phyloP scores from a whole-genome alignment of 2,797 vertebrate species.

The Meda fulgida region DNA sequence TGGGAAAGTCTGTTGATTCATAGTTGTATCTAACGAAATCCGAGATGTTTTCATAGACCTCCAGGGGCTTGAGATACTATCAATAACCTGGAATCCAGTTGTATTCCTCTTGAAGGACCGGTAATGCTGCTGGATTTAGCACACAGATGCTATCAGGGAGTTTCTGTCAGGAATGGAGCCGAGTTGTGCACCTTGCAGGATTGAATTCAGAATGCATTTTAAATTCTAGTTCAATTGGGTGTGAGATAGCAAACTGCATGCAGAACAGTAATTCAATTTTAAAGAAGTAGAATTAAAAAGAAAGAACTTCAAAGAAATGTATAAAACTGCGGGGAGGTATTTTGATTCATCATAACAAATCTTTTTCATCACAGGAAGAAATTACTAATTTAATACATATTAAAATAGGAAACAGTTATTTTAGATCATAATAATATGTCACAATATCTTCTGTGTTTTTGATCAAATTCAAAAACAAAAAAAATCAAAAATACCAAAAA shows the following conservation, averaged over 20 bases:
- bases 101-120: neutral
- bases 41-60: slow-evolving; percentile 33
- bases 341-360: neutral
- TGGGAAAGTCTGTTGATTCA: neutral
- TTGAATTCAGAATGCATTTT: neutral
- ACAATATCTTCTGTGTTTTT: neutral
- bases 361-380: neutral
- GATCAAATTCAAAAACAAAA: neutral
- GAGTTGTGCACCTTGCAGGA: neutral
- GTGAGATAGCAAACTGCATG: neutral
- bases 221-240: neutral
- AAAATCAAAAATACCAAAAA: too few relatives aligned
- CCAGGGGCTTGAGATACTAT: slow-evolving; percentile 12
- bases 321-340: neutral
- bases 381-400: neutral
- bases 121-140: neutral
- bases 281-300: neutral
- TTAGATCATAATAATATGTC: neutral
- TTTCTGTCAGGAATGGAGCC: neutral
- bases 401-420: neutral
- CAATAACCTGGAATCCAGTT: slow-evolving; percentile 24
- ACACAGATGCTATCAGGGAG: neutral
- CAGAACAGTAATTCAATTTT: neutral
- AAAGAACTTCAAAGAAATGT: neutral
- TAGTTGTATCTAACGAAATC: slow-evolving; percentile 2